Conservation (phyloP, 2,113 vertebrate species). For the Candoia aspera region DNA sequence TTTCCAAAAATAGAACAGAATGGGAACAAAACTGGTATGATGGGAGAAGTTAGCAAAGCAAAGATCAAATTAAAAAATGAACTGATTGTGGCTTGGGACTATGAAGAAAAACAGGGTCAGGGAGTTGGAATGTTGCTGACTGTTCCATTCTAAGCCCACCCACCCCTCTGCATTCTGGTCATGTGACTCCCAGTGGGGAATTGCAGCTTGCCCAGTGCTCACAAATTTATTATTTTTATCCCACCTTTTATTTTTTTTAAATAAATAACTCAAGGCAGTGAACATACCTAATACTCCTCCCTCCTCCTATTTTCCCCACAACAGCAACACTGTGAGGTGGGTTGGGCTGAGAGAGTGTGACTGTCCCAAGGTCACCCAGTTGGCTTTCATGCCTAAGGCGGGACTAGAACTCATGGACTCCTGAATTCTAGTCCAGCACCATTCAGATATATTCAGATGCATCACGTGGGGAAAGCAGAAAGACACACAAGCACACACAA, state of each 20-base stretch:
- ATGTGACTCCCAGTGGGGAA: neutral
- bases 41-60: neutral
- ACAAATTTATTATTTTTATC: too few relatives aligned
- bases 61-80: neutral
- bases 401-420: too few relatives aligned
- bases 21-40: neutral
- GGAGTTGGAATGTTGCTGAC: neutral
- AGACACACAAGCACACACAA: neutral
- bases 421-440: too few relatives aligned
- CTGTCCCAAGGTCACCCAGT: too few relatives aligned
- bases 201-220: neutral
- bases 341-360: too few relatives aligned
- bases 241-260: too few relatives aligned
- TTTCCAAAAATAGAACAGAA: neutral
- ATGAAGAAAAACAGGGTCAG: neutral
- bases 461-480: neutral
- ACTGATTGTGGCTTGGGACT: neutral
- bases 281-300: too few relatives aligned
- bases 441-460: neutral
- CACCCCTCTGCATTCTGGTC: neutral
- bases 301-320: too few relatives aligned
- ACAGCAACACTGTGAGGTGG: too few relatives aligned
- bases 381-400: too few relatives aligned
- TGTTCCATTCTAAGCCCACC: neutral
- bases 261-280: too few relatives aligned